Conservation (phyloP, 2,797 vertebrate genomes). For the Hippocampus kuda region DNA sequence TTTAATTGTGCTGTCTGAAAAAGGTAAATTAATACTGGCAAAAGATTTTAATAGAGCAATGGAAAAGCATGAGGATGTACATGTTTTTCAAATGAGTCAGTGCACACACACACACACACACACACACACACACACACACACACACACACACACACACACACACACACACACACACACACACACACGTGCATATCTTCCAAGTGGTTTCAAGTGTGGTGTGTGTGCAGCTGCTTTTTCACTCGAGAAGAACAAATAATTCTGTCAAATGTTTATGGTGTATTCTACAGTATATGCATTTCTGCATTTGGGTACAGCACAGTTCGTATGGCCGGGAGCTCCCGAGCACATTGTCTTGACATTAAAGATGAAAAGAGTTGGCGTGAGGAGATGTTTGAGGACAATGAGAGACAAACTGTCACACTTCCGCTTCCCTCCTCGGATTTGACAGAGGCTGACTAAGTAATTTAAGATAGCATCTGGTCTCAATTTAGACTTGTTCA, state of each 20-base stretch:
- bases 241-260: not conserved
- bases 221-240: too few relatives aligned
- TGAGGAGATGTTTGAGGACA: too few relatives aligned
- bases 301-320: too few relatives aligned
- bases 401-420: not conserved
- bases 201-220: too few relatives aligned
- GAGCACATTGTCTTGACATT: not conserved
- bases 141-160: too few relatives aligned
- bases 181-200: not conserved
- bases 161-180: too few relatives aligned
- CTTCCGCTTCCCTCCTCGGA: not conserved
- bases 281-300: too few relatives aligned
- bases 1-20: too few relatives aligned
- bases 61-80: not conserved
- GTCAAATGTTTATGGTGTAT: not conserved
- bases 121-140: too few relatives aligned
- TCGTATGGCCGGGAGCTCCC: too few relatives aligned
- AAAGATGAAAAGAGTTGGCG: not conserved
- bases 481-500: not conserved
- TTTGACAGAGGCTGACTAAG: not conserved
- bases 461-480: not conserved
- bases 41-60: not conserved
- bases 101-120: slow-evolving; percentile 12
- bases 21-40: too few relatives aligned
- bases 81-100: slow-evolving; percentile 7